Conservation (phyloP, 1,140 invertebrate species). For the Drosophila asahinai region DNA sequence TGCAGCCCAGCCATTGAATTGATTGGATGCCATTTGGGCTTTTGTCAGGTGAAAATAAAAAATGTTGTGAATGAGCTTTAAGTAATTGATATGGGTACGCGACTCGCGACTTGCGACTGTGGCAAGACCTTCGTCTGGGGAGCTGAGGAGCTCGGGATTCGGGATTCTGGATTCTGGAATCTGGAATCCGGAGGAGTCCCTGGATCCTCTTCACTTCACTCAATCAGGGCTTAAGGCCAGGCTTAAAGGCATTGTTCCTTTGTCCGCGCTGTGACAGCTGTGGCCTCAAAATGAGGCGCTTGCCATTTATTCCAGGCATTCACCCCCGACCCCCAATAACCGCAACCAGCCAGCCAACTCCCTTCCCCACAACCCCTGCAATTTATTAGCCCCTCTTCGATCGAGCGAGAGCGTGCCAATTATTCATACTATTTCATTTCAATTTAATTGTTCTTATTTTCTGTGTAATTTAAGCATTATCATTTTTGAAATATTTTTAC, state of each 20-base stretch:
- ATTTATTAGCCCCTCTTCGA: slow-evolving; percentile 24
- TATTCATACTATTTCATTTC: slow-evolving; percentile 73
- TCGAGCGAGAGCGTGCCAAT: slow-evolving; percentile 61
- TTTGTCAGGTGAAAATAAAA: slow-evolving; percentile 85
- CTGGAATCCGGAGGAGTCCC: slow-evolving; percentile 6
- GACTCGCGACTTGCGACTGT: slow-evolving; percentile 7
- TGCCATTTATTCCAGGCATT: slow-evolving; percentile 80
- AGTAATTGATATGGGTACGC: slow-evolving; percentile 85
- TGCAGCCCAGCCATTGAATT: slow-evolving; percentile 60
- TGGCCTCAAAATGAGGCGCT: slow-evolving; percentile 81
- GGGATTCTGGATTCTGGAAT: background rate
- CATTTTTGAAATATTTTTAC: slow-evolving; percentile 52
- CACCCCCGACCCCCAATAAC: slow-evolving; percentile 26
- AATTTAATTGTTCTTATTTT: slow-evolving; percentile 49
- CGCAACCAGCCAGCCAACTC: background rate
- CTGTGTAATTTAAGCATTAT: slow-evolving; percentile 58
- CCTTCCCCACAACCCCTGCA: slow-evolving; percentile 1
- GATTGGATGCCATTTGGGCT: slow-evolving; percentile 82
- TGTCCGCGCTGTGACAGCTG: slow-evolving; percentile 74
- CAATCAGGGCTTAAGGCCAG: slow-evolving; percentile 59
- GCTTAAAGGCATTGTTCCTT: slow-evolving; percentile 78
- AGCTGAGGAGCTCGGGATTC: background rate
- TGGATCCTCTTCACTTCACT: slow-evolving; percentile 57
- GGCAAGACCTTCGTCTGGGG: too few species aligned
- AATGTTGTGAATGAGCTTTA: slow-evolving; percentile 84